Conservation (phyloP, 2,797 vertebrate species). For the Nyctalus aviator region DNA sequence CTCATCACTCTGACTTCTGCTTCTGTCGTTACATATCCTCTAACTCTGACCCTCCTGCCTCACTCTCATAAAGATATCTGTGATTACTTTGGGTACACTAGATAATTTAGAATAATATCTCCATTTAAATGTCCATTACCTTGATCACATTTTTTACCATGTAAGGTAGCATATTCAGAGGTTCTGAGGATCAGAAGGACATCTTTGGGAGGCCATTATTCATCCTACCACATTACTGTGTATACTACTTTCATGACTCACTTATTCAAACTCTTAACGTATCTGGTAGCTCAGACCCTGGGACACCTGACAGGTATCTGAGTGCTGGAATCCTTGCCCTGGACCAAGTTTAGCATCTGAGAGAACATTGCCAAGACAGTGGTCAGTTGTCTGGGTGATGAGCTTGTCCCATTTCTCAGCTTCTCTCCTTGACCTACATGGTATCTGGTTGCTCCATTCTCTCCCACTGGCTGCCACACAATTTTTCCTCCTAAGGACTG, state of each 20-base stretch:
- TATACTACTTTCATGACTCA: not conserved
- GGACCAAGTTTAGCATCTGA: not conserved
- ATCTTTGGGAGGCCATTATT: not conserved
- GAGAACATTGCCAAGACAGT: not conserved
- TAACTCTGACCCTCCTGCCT: not conserved
- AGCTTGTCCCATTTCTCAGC: not conserved
- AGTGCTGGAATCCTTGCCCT: not conserved
- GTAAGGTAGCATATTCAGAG: not conserved
- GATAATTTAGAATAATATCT: not conserved
- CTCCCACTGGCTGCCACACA: not conserved
- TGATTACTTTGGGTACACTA: not conserved
- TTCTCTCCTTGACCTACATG: not conserved
- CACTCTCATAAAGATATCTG: not conserved
- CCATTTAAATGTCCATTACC: not conserved
- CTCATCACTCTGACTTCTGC: not conserved
- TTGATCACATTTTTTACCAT: not conserved
- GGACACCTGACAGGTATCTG: not conserved
- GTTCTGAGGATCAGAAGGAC: not conserved
- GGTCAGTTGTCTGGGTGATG: not conserved
- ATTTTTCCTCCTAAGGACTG: not conserved
- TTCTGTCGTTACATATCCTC: not conserved
- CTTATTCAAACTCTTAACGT: not conserved
- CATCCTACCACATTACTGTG: too few relatives aligned
- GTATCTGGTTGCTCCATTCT: not conserved
- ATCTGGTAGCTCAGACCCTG: not conserved